phyloP scores from a whole-genome alignment of 1,140 invertebrate genomes.

The Acromyrmex charruanus region DNA sequence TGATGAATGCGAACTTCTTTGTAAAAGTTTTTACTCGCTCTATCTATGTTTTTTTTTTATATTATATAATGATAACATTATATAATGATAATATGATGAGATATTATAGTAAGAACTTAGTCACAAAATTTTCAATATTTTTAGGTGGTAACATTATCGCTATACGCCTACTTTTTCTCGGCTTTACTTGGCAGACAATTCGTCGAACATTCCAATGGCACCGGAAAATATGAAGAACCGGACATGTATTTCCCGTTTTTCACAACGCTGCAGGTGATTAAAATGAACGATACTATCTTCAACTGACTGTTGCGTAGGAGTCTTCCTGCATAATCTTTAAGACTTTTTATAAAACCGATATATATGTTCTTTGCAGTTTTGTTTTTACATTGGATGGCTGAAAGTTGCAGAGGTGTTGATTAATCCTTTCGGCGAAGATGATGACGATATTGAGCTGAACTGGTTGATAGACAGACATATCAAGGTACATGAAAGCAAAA shows the following conservation, averaged over 20 bases:
- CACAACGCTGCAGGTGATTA: slow-evolving; percentile 93
- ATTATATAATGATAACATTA: too few species aligned
- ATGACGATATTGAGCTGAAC: slow-evolving; percentile 97
- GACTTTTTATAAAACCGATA: slow-evolving; percentile 22
- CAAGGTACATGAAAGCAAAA: slow-evolving; percentile 88
- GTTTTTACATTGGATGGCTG: slow-evolving; percentile 98
- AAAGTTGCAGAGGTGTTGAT: slow-evolving; percentile 97
- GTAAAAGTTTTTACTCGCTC: not conserved
- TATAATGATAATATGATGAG: too few species aligned
- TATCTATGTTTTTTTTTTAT: not conserved
- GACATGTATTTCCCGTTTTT: slow-evolving; percentile 98
- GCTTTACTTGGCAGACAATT: slow-evolving; percentile 94
- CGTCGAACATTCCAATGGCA: slow-evolving; percentile 86
- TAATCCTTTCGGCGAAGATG: slow-evolving; percentile 97
- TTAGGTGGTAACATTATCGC: slow-evolving; percentile 96
- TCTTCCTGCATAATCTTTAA: slow-evolving; percentile 30
- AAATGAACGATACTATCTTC: slow-evolving; percentile 54
- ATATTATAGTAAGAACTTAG: slow-evolving; percentile 1
- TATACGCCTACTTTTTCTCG: slow-evolving; percentile 97
- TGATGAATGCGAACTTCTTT: not conserved
- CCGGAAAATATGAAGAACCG: slow-evolving; percentile 90
- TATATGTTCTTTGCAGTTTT: slow-evolving; percentile 90
- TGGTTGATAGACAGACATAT: slow-evolving; percentile 96
- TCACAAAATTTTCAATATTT: slow-evolving; percentile 72
- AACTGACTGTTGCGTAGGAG: not conserved